A percentile compares a stretch with the other conserved stretches of the same genome.
phyloP scores from a whole-genome alignment of 2,797 vertebrate species.

The Notolepis coatsorum region DNA sequence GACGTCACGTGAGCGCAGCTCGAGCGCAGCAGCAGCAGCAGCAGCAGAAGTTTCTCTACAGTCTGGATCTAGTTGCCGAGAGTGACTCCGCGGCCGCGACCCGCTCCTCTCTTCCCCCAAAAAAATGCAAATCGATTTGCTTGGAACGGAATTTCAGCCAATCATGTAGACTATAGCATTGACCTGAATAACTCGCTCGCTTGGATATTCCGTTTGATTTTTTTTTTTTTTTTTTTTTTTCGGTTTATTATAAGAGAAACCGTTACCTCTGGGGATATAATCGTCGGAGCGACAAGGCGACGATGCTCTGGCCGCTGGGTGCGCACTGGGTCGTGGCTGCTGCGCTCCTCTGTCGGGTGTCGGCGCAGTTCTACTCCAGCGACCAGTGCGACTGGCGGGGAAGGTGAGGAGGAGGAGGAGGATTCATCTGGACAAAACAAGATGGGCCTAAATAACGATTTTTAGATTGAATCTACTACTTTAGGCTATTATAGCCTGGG shows the following conservation, averaged over 20 bases:
- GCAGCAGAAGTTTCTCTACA: no score
- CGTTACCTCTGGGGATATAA: background rate
- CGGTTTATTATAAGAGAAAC: background rate
- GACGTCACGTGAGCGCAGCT: no score
- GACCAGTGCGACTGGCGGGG: conserved; percentile 95
- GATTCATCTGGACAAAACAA: conserved; percentile 11
- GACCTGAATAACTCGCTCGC: background rate
- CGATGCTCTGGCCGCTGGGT: conserved; percentile 66
- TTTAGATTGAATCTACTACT: no score
- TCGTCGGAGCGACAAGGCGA: conserved; percentile 28
- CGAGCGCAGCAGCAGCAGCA: background rate
- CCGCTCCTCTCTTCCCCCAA: background rate
- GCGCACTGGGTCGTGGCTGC: conserved; percentile 72
- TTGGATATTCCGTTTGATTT: conserved; percentile 2
- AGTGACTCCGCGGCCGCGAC: no score
- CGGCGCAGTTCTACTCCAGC: conserved; percentile 90
- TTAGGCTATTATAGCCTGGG: no score
- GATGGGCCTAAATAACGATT: background rate
- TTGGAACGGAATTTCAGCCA: background rate
- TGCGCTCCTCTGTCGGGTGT: conserved; percentile 74
- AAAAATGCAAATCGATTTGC: no score
- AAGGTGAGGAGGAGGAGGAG: conserved; percentile 79
- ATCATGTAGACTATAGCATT: conserved; percentile 58
- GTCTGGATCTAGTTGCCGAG: no score
- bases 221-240: no score